Percentiles rank a stretch among this genome's conserved stretches.
Evolutionary conservation across 2,797 vertebrate genomes (phyloP).

Genomic region (Miichthys miiuy): DNA sequence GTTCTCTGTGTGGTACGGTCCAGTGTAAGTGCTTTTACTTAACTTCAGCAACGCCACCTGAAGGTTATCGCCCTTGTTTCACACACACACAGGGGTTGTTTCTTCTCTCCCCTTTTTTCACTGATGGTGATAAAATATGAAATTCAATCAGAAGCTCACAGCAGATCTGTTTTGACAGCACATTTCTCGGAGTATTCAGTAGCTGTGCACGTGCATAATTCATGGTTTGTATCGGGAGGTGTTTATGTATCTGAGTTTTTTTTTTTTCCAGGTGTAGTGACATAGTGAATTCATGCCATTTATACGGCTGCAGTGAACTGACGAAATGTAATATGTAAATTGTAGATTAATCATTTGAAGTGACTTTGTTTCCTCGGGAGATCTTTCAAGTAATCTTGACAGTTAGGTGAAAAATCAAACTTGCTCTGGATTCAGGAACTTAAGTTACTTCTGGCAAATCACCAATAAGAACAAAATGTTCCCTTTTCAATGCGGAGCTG

Average conservation of each 20-base stretch:
- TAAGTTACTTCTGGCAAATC: conserved; percentile 3
- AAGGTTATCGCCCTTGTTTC: conserved; percentile 24
- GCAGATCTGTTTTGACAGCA: conserved; percentile 43
- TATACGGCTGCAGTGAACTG: not conserved
- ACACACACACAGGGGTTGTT: not conserved
- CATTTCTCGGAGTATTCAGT: conserved; percentile 32
- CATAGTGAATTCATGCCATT: not conserved
- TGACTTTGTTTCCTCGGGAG: conserved; percentile 8
- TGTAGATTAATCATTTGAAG: not conserved
- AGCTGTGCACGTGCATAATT: conserved; percentile 38
- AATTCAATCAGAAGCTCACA: conserved; percentile 19
- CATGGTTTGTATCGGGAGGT: conserved; percentile 19
- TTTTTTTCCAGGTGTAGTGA: not conserved
- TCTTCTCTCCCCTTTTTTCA: not conserved
- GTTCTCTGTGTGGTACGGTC: conserved; percentile 99
- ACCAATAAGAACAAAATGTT: conserved; percentile 6
- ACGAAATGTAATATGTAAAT: not conserved
- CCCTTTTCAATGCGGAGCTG: not conserved
- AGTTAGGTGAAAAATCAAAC: conserved; percentile 1
- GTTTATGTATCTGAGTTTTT: not conserved
- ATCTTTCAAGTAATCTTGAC: conserved; percentile 2
- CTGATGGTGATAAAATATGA: conserved; percentile 21
- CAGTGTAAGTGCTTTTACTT: conserved; percentile 97
- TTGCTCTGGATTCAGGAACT: not conserved
- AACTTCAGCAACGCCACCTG: conserved; percentile 73